These are phyloP conservation scores for Sinella curviseta DNA, from an alignment of 1,140 invertebrate genomes.

Conservation along the genomic window DNA sequence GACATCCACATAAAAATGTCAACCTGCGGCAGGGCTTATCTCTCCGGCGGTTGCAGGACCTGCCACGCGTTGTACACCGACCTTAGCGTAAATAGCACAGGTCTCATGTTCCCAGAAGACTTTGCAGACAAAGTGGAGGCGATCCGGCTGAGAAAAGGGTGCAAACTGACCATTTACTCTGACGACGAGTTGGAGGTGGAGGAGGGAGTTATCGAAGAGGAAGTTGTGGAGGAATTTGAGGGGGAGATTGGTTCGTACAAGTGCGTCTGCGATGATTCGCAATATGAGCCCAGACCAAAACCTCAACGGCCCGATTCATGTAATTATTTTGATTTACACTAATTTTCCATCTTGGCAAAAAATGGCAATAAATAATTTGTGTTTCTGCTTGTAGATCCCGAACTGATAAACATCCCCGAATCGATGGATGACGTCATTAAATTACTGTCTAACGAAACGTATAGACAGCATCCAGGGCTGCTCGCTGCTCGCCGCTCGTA, in stretches of 20 bases:
- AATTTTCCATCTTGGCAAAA: too few species aligned
- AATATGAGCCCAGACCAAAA: background rate
- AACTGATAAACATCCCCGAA: slow-evolving; percentile 19
- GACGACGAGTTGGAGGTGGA: slow-evolving; percentile 36
- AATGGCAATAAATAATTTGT: too few species aligned
- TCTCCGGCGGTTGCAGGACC: slow-evolving; percentile 12
- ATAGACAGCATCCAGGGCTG: slow-evolving; percentile 26
- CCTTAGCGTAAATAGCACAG: background rate
- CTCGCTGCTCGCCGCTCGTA: slow-evolving; percentile 22
- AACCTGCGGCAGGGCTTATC: slow-evolving; percentile 30
- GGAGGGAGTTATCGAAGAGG: background rate
- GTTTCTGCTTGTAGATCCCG: background rate
- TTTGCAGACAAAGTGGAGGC: slow-evolving; percentile 23
- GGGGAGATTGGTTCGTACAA: background rate
- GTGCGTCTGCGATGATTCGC: background rate
- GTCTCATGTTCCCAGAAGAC: background rate
- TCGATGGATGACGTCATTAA: background rate
- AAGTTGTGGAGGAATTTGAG: background rate
- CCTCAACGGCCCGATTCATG: background rate
- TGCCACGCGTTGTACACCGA: slow-evolving; percentile 36
- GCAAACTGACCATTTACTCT: slow-evolving; percentile 7
- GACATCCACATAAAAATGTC: slow-evolving; percentile 29
- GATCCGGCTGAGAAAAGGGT: slow-evolving; percentile 21
- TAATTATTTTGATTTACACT: background rate
- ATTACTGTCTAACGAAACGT: background rate